These are phyloP conservation scores for Andrena haemorrhoa DNA, from an alignment of 2,888 invertebrate genomes.

Conservation along the genomic window DNA sequence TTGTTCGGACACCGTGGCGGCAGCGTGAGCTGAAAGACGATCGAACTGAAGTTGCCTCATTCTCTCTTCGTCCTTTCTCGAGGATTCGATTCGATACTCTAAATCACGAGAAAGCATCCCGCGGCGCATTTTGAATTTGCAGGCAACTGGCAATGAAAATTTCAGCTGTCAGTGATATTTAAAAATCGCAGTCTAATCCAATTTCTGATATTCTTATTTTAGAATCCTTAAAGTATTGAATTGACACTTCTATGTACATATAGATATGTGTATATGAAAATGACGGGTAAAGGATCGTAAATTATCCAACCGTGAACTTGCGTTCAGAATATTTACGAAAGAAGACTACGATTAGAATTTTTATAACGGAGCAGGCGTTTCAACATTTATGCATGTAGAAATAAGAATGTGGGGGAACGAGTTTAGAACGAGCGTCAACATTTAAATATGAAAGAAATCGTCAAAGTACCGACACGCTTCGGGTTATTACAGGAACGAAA, in stretches of 20 bases:
- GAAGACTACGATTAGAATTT: not conserved
- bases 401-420: not conserved
- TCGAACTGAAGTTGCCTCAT: constrained; percentile 18
- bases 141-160: too few relatives aligned
- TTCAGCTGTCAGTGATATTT: too few relatives aligned
- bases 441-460: constrained; percentile 13
- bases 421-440: not conserved
- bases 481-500: not conserved
- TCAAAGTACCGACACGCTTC: not conserved
- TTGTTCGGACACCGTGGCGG: constrained; percentile 42
- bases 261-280: too few relatives aligned
- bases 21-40: constrained; percentile 58
- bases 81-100: not conserved
- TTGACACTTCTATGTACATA: too few relatives aligned
- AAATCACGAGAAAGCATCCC: not conserved
- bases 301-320: not conserved
- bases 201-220: too few relatives aligned
- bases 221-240: too few relatives aligned
- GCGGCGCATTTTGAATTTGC: not conserved
- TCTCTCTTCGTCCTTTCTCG: constrained; percentile 8
- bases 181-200: too few relatives aligned
- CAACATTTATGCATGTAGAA: not conserved
- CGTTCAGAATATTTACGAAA: not conserved
- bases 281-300: too few relatives aligned
- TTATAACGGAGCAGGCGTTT: not conserved